Conservation (phyloP, 1,140 invertebrate genomes). For the Batillaria attramentaria region DNA sequence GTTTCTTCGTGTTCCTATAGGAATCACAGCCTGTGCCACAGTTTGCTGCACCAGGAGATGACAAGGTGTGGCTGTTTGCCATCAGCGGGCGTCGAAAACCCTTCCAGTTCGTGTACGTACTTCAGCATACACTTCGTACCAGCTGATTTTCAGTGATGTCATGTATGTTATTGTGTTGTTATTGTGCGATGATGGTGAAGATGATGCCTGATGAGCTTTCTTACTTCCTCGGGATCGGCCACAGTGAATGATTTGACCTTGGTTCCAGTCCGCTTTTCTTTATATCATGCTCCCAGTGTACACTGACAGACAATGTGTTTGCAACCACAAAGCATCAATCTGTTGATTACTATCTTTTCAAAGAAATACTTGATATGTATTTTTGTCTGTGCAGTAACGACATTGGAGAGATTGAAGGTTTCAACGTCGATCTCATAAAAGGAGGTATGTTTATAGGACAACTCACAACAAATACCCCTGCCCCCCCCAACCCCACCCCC, state of each 20-base stretch:
- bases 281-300: background rate
- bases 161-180: background rate
- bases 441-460: conserved; percentile 41
- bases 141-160: no score
- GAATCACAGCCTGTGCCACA: background rate
- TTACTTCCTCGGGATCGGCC: background rate
- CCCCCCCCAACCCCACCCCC: no score
- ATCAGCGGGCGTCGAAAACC: conserved; percentile 28
- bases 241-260: background rate
- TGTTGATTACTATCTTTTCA: background rate
- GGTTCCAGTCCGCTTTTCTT: background rate
- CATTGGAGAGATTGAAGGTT: conserved; percentile 34
- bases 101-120: conserved; percentile 31
- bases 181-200: background rate
- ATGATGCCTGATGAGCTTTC: background rate
- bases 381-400: conserved; percentile 34
- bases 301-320: no score
- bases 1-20: background rate
- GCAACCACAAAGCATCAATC: background rate
- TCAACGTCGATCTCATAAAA: conserved; percentile 37
- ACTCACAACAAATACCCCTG: no score
- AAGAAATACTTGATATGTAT: background rate
- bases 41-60: background rate
- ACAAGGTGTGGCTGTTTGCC: conserved; percentile 38
- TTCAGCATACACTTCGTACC: background rate